A percentile compares a stretch with the other conserved stretches of the same genome.
Conservation (phyloP, 30 jellyfish, hydroid and myxozoan species). For the Sanderia malayensis region DNA sequence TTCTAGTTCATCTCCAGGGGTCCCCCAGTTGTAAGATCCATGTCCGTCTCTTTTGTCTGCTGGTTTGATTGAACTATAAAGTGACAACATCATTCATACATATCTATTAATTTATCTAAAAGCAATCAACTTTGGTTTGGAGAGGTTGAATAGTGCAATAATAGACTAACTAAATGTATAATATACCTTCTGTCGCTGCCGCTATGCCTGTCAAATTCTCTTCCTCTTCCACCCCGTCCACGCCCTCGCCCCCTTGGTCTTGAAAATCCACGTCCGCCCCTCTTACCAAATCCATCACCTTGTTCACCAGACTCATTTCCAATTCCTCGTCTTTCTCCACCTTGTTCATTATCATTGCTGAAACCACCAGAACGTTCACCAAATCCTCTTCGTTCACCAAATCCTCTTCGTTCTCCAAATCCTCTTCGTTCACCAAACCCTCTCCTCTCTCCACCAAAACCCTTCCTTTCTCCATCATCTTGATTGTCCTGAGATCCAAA, state of each 20-base stretch:
- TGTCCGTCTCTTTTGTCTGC: conserved; percentile 78
- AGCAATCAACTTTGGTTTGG: too few species aligned
- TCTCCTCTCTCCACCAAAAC: conserved; percentile 59
- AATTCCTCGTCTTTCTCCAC: conserved; percentile 41
- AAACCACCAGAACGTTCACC: conserved; percentile 54
- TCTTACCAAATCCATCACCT: conserved; percentile 32
- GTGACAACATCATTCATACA: background rate
- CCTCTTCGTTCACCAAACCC: conserved; percentile 47
- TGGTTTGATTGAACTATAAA: conserved; percentile 67
- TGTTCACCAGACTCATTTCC: conserved; percentile 10
- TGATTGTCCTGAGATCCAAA: conserved; percentile 40
- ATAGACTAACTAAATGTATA: background rate
- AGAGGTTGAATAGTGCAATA: background rate
- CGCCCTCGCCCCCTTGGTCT: conserved; percentile 93
- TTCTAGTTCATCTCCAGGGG: conserved; percentile 69
- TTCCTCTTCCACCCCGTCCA: conserved; percentile 83
- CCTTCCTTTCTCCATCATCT: conserved; percentile 48
- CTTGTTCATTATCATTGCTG: conserved; percentile 27
- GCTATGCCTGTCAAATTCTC: conserved; percentile 97
- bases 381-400: conserved; percentile 50
- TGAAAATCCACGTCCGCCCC: conserved; percentile 47
- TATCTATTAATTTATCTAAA: too few species aligned
- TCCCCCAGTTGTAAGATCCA: conserved; percentile 81
- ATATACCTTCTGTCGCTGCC: conserved; percentile 95
- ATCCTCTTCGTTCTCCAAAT: conserved; percentile 50